Evolutionary conservation across 1,140 invertebrate species (phyloP).

Genomic region (Drosophila arawakana): DNA sequence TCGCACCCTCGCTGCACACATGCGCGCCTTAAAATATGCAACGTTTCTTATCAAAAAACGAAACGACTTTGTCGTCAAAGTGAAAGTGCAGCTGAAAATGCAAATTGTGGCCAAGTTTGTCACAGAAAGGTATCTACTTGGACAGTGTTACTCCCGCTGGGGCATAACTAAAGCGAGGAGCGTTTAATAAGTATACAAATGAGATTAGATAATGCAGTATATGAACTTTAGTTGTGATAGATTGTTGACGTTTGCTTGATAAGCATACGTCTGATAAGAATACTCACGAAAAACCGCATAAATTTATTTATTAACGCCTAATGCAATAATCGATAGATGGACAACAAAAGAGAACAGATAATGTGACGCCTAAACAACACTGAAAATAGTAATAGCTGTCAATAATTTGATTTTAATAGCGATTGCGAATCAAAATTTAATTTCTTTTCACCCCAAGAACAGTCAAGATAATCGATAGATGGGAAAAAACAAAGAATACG

Average conservation of each 20-base stretch:
- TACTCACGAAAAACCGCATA: background rate
- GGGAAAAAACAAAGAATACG: too few relatives aligned
- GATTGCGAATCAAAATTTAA: too few relatives aligned
- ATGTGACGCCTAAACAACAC: background rate
- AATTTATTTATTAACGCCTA: background rate
- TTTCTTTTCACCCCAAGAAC: too few relatives aligned
- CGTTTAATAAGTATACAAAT: conserved; percentile 3
- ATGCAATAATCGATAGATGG: conserved; percentile 4
- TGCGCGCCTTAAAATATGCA: conserved; percentile 39
- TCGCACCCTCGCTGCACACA: background rate
- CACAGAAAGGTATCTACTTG: background rate
- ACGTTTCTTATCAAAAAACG: background rate
- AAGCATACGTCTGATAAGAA: background rate
- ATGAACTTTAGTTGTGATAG: background rate
- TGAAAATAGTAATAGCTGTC: background rate
- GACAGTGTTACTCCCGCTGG: background rate
- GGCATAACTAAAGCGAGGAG: background rate
- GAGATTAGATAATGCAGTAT: conserved; percentile 13
- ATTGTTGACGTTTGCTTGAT: background rate
- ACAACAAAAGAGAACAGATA: background rate
- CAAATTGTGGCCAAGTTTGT: background rate
- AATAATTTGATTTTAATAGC: background rate
- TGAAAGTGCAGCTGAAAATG: conserved; percentile 23
- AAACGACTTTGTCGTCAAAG: background rate
- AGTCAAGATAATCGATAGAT: too few relatives aligned